Base-by-base conservation (phyloP, 2,888 invertebrate genomes). In the Sicus ferrugineus region DNA sequence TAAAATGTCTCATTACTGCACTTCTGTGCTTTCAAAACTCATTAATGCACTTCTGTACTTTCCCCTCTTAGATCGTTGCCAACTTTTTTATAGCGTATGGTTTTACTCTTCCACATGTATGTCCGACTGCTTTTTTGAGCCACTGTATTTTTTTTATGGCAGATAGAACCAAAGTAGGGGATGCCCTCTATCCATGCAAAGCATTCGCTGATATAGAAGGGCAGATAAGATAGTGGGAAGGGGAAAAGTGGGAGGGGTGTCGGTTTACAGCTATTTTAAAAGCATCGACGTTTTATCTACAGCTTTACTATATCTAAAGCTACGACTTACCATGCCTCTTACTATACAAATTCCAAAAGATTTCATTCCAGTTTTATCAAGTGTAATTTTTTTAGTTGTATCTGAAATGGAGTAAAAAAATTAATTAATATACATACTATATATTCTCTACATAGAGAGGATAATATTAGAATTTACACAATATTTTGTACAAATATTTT, bases 341-440 rank as follows among this genome's bases (percentile, higher is more conserved):
- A 99, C 97, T 77, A 99, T 98, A 86, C 96, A 96, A 83, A 99
- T 97, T 9, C 98, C 98, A 28, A 98, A 89, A 67, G 96, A 95
- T 74, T 82, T 81, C 67, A 80, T 84, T 65, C 84, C 83, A 34
- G 83, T 83, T 76, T 83, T 83, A 61, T 83, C 82, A 73, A 83
- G 73, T 31, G 80, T 77, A 63, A 83, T 82, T 63, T 79, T 79
- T 69, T 79, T 81, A 72, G 82, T 77, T 62, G 76, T 76, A 34
- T 83, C 84, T 83, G 50, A 7, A 68, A 70, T 11, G 14, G 31
- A 26, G 7, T 28, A 11, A 31, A 64, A 52, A 2, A 14, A 6
- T 42, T 19, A 11, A 16, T 38, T 38, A 26, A 34, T 21, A 46
- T 42, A 38, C 14, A 9, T 38, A 38, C 9, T 38, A 38, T 38